Conservation (phyloP, 30 jellyfish, hydroid and myxozoan species). For the Chrysaora quinquecirrha region DNA sequence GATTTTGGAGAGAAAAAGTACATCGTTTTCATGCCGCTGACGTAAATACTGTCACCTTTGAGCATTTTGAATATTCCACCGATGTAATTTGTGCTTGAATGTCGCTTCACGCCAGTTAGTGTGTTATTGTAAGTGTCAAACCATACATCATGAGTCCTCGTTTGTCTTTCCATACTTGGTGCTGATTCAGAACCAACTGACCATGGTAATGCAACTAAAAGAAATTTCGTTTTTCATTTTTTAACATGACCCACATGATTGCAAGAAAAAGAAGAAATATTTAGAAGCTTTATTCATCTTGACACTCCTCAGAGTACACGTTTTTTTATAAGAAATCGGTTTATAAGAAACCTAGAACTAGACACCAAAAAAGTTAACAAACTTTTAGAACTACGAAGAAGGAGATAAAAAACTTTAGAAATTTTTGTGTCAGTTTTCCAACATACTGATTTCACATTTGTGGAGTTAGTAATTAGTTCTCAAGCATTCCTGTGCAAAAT, state of each 20-base stretch:
- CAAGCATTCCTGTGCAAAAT: no score
- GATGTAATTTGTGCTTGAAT: conserved; percentile 26
- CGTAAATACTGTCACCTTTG: conserved; percentile 8
- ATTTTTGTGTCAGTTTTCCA: no score
- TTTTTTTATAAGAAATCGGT: no score
- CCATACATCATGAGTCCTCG: conserved; percentile 10
- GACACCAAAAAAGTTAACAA: no score
- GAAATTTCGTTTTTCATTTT: no score
- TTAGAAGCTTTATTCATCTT: background rate
- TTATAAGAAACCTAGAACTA: no score
- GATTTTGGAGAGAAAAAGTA: conserved; percentile 4
- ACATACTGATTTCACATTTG: no score
- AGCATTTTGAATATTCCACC: conserved; percentile 9
- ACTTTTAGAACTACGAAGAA: no score
- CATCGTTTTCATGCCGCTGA: background rate
- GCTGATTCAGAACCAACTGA: conserved; percentile 6
- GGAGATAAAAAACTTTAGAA: no score
- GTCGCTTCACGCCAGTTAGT: background rate
- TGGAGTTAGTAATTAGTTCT: no score
- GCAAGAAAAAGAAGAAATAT: background rate
- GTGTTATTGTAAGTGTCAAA: conserved; percentile 14
- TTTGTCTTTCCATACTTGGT: conserved; percentile 16
- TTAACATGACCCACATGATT: no score
- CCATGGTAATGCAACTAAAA: conserved; percentile 52
- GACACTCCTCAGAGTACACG: no score